These are phyloP conservation scores for Platyrinchus mystaceus DNA, from an alignment of 2,797 vertebrate species.

Conservation along the genomic window DNA sequence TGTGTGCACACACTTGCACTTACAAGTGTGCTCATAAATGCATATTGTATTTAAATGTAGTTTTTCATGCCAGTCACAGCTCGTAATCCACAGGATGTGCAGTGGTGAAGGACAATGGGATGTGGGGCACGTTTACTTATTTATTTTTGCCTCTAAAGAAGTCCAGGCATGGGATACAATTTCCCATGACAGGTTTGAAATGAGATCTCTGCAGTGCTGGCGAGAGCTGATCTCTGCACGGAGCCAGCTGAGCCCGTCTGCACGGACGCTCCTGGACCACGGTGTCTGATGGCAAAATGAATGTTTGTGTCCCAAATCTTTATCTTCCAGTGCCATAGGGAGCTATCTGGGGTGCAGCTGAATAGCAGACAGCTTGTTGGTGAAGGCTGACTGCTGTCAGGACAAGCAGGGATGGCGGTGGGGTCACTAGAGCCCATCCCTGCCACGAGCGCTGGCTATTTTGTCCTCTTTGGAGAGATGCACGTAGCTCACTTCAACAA, in stretches of 20 bases:
- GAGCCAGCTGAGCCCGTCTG: not conserved
- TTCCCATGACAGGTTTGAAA: slow-evolving; percentile 46
- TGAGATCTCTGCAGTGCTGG: not conserved
- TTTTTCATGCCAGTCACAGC: not conserved
- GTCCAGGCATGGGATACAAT: slow-evolving; percentile 3
- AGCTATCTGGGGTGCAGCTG: not conserved
- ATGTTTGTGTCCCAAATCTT: not conserved
- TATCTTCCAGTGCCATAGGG: too few relatives aligned
- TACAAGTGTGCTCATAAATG: not conserved
- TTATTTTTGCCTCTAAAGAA: slow-evolving; percentile 18
- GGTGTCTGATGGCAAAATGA: not conserved
- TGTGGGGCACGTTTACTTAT: not conserved
- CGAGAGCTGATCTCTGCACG: not conserved
- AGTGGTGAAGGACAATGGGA: not conserved
- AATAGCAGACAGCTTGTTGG: not conserved
- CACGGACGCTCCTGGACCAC: fast-evolving
- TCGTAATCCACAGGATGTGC: not conserved
- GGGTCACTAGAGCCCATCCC: not conserved
- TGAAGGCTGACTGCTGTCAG: not conserved
- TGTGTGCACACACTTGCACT: not conserved
- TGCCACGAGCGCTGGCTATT: fast-evolving
- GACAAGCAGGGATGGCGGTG: not conserved
- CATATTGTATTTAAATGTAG: not conserved
- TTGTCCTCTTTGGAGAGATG: fast-evolving
- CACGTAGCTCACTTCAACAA: not conserved